phyloP scores from a whole-genome alignment of 2,888 invertebrate species.

The Pollenia labialis region DNA sequence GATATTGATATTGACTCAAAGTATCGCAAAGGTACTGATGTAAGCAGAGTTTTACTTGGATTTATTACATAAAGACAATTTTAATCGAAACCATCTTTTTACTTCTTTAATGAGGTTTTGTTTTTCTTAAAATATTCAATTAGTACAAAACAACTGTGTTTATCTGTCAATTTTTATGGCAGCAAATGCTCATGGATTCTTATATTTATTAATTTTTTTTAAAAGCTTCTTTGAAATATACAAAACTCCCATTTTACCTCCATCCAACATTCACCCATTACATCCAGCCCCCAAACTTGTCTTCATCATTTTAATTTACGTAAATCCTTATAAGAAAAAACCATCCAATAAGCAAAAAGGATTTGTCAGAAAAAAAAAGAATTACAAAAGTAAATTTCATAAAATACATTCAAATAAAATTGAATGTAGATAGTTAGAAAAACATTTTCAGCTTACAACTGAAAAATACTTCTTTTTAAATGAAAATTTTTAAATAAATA shows the following conservation, averaged over 20 bases:
- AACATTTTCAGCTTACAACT: constrained; percentile 30
- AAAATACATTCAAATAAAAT: constrained; percentile 28
- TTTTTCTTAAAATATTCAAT: constrained; percentile 6
- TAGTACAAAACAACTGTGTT: constrained; percentile 12
- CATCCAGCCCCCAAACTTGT: background rate
- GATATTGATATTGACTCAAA: too few species aligned
- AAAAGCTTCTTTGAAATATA: constrained; percentile 17
- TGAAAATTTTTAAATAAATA: too few species aligned
- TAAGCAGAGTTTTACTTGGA: too few species aligned
- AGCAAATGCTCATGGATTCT: constrained; percentile 13
- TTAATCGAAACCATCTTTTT: too few species aligned
- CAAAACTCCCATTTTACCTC: background rate
- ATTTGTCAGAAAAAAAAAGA: constrained; percentile 61
- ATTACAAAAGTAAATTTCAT: constrained; percentile 56
- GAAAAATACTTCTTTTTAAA: constrained; percentile 36
- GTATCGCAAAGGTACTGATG: too few species aligned
- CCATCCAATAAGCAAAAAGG: constrained; percentile 72
- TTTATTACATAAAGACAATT: too few species aligned
- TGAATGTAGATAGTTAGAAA: background rate
- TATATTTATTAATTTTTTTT: constrained; percentile 9
- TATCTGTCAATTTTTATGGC: constrained; percentile 41
- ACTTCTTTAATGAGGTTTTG: background rate
- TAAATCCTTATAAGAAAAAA: constrained; percentile 54
- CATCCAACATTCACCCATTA: background rate
- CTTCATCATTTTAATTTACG: constrained; percentile 12